Evolutionary conservation across 2,888 invertebrate genomes (phyloP).

Genomic region (Acanthacorydalis orientalis): DNA sequence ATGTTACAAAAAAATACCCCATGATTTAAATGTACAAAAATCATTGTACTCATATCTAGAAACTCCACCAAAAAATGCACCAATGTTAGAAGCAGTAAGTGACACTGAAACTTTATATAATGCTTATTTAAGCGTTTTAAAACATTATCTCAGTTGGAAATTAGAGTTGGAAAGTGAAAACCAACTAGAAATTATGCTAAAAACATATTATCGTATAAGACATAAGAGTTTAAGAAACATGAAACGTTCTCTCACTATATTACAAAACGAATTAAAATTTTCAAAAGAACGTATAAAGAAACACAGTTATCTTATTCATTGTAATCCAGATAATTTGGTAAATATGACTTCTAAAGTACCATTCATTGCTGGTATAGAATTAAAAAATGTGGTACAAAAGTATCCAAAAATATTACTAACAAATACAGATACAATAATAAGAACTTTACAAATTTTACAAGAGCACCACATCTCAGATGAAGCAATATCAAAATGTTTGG

Average conservation of each 20-base stretch:
- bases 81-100: conserved; percentile 8
- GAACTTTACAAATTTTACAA: conserved; percentile 38
- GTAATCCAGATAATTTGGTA: conserved; percentile 38
- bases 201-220: conserved; percentile 20
- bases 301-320: conserved; percentile 39
- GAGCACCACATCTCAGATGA: conserved; percentile 37
- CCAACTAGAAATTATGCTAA: conserved; percentile 22
- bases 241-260: conserved; percentile 34
- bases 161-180: conserved; percentile 21
- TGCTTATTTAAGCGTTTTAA: conserved; percentile 17
- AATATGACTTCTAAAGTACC: conserved; percentile 36
- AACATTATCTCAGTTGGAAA: conserved; percentile 20
- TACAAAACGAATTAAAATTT: conserved; percentile 37
- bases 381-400: conserved; percentile 31
- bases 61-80: conserved; percentile 12
- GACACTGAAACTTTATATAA: conserved; percentile 17
- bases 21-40: conserved; percentile 22
- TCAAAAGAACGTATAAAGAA: conserved; percentile 32
- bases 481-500: conserved; percentile 32
- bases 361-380: conserved; percentile 34
- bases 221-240: conserved; percentile 32
- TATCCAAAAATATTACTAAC: conserved; percentile 48
- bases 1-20: conserved; percentile 21
- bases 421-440: conserved; percentile 32
- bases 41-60: conserved; percentile 20